Evolutionary conservation across 2,113 vertebrate genomes (phyloP).

Genomic region (Nesoenas mayeri): DNA sequence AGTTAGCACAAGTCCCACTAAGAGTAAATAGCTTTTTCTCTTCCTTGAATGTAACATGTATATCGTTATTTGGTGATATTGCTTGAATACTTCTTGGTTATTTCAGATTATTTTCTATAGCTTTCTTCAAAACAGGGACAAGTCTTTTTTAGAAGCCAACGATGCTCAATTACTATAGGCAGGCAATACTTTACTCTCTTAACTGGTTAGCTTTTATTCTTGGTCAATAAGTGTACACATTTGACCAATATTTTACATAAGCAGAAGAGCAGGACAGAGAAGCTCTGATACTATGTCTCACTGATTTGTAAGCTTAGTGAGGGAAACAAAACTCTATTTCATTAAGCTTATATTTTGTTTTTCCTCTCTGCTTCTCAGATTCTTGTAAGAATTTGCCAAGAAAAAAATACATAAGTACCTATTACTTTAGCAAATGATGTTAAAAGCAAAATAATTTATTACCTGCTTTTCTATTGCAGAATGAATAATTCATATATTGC

Average conservation of each 20-base stretch:
- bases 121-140: neutral
- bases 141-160: neutral
- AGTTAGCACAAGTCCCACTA: neutral
- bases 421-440: neutral
- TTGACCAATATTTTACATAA: neutral
- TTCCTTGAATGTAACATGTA: neutral
- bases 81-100: neutral
- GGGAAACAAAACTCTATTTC: neutral
- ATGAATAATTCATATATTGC: neutral
- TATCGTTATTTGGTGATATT: neutral
- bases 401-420: neutral
- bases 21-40: neutral
- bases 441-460: neutral
- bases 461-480: neutral
- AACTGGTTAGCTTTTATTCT: neutral
- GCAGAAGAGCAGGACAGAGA: neutral
- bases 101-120: neutral
- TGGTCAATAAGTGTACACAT: accelerated
- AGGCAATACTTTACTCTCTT: neutral
- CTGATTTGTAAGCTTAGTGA: neutral
- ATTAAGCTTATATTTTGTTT: neutral
- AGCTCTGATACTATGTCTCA: neutral
- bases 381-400: neutral
- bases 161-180: neutral
- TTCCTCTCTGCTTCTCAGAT: neutral